These are phyloP conservation scores for Chamaetylas fuelleborni DNA, from an alignment of 2,113 vertebrate species.

Conservation along the genomic window DNA sequence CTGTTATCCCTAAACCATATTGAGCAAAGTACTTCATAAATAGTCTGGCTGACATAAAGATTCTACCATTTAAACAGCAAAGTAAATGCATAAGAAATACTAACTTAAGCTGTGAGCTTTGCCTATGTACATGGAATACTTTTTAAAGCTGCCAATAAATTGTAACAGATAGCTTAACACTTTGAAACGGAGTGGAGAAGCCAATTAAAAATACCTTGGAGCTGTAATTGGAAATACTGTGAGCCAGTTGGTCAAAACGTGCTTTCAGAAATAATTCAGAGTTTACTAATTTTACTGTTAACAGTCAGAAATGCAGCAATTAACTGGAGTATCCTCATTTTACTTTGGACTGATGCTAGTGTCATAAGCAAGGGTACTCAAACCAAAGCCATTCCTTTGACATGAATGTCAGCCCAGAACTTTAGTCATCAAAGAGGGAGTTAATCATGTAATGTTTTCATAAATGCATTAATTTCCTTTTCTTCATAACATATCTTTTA, in stretches of 20 bases:
- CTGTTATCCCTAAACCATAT: background rate
- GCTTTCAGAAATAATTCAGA: conserved; percentile 27
- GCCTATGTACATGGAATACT: background rate
- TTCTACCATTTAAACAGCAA: background rate
- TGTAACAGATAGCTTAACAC: background rate
- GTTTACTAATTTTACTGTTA: background rate
- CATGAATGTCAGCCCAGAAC: background rate
- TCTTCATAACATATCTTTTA: background rate
- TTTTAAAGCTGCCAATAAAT: conserved; percentile 21
- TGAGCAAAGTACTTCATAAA: conserved; percentile 27
- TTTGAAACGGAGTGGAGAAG: conserved; percentile 26
- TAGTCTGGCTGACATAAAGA: conserved; percentile 14
- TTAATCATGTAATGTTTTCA: background rate
- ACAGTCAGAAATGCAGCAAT: background rate
- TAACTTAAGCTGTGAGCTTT: background rate
- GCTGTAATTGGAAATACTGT: background rate
- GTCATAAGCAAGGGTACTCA: background rate
- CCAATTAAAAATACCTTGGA: conserved; percentile 40
- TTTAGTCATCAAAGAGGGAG: background rate
- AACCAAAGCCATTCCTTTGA: background rate
- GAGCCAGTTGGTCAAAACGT: background rate
- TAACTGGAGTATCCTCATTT: background rate
- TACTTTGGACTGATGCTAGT: background rate
- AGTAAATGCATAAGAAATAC: conserved; percentile 1
- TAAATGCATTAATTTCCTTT: background rate